Evolutionary conservation across 2,113 vertebrate genomes (phyloP), one percentile per base, ranked within the genome.

Genomic region (Chloropsis hardwickii): DNA sequence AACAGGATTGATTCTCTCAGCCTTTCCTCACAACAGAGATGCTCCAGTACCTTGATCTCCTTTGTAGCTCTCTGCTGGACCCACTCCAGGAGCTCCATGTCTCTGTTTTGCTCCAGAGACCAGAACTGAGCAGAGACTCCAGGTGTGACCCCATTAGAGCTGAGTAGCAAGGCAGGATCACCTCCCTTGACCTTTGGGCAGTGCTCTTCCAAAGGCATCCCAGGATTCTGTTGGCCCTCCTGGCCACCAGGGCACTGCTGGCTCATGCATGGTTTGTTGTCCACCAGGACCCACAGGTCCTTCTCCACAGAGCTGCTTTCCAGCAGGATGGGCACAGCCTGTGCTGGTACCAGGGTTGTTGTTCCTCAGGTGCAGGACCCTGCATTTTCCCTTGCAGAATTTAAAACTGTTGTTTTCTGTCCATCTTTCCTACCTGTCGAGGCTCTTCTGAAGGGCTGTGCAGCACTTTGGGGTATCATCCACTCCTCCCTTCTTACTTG

Each of bases 21-120:
- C 16, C 31, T 42, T 27, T 42, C 25, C 11, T 48, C 0, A 0
- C 29, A 19, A 27, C 0, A 56, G 35, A 64, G 50, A 23, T 35
- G 9, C 16, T 64, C 14, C 50, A 37, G 12, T 64, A 2, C 13
- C 29, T 56, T 27, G 5, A 18, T 31, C 29, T 56, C 12, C 21
- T 64, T 42, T 42, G 25, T 10, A 25, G 17, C 0, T n/a, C 50
- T 48, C 76, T 56, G 29, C 40, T 71, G 48, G 21, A 35, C 29
- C 11, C 37, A 25, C 6, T 79, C 13, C 21, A 56, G 66, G 42
- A 35, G 3, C 35, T 21, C 40, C 48, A 24, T 1, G 4, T 29
- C 35, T 45, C 45, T 70, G 20, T 14, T 54, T 20, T 11, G 7
- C 57, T 71, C 21, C 17, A 21, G 11, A 54, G 20, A 18, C 24